These are phyloP conservation scores for Leptinotarsa rubiginosa DNA, from an alignment of 2,888 invertebrate species.

Conservation along the genomic window DNA sequence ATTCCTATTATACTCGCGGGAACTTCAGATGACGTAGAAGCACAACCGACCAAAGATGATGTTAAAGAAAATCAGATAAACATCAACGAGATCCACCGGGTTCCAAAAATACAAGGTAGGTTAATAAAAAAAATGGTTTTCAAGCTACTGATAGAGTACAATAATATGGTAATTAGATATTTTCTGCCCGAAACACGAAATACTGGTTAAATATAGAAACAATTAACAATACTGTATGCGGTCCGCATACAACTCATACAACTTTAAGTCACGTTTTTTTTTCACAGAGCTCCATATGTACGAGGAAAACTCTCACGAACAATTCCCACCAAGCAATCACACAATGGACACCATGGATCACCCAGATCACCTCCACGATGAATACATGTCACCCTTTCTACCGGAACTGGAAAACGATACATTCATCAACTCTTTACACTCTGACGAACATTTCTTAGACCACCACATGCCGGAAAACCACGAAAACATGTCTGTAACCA, in stretches of 20 bases:
- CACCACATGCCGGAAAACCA: slow-evolving; percentile 43
- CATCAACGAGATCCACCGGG: slow-evolving; percentile 28
- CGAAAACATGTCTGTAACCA: slow-evolving; percentile 58
- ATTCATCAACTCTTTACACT: slow-evolving; percentile 72
- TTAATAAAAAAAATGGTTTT: neutral
- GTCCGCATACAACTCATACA: too few species aligned
- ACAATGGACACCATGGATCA: slow-evolving; percentile 45
- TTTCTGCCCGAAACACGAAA: too few species aligned
- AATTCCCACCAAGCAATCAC: slow-evolving; percentile 18
- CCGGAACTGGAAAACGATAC: slow-evolving; percentile 75
- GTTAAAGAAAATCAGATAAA: neutral
- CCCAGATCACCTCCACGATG: slow-evolving; percentile 52
- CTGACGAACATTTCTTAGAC: slow-evolving; percentile 62
- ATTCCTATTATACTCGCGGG: slow-evolving; percentile 10
- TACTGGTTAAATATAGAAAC: too few species aligned
- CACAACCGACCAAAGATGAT: neutral
- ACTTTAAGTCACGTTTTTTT: neutral
- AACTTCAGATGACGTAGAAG: neutral
- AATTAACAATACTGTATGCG: neutral
- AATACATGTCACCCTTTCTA: slow-evolving; percentile 76
- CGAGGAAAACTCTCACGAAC: slow-evolving; percentile 8
- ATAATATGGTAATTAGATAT: too few species aligned
- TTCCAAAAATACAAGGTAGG: slow-evolving; percentile 43
- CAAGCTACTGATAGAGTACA: too few species aligned
- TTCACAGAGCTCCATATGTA: slow-evolving; percentile 31